Evolutionary conservation across 2,888 invertebrate genomes (phyloP).

Genomic region (Limnephilus marmoratus): DNA sequence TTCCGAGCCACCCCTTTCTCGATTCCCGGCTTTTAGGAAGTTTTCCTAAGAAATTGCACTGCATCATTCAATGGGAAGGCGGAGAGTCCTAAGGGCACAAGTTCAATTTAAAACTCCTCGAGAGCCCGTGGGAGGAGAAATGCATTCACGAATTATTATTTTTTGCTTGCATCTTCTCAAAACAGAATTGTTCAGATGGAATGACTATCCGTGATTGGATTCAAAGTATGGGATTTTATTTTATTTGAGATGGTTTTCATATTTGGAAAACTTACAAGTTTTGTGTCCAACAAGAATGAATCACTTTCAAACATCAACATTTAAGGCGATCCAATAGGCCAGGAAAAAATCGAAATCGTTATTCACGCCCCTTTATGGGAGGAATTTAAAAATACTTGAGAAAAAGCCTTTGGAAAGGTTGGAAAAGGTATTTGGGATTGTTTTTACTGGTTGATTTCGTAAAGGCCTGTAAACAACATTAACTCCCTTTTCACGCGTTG

Average conservation of each 20-base stretch:
- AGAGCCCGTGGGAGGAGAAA: not conserved
- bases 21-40: slow-evolving; percentile 26
- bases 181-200: not conserved
- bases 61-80: slow-evolving; percentile 43
- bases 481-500: too few species aligned
- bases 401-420: too few species aligned
- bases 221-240: not conserved
- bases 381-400: too few species aligned
- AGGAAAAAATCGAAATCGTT: too few species aligned
- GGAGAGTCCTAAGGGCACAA: slow-evolving; percentile 19
- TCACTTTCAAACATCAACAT: too few species aligned
- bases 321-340: too few species aligned
- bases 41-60: slow-evolving; percentile 45
- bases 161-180: slow-evolving; percentile 10
- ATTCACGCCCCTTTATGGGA: too few species aligned
- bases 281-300: too few species aligned
- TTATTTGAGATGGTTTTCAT: not conserved
- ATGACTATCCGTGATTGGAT: not conserved
- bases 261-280: not conserved
- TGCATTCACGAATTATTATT: slow-evolving; percentile 16
- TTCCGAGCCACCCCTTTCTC: not conserved
- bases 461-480: too few species aligned
- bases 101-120: slow-evolving; percentile 35
- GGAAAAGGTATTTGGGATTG: too few species aligned
- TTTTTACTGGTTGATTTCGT: too few species aligned